Evolutionary conservation across 2,113 vertebrate genomes (phyloP).

Genomic region (Psophia crepitans): DNA sequence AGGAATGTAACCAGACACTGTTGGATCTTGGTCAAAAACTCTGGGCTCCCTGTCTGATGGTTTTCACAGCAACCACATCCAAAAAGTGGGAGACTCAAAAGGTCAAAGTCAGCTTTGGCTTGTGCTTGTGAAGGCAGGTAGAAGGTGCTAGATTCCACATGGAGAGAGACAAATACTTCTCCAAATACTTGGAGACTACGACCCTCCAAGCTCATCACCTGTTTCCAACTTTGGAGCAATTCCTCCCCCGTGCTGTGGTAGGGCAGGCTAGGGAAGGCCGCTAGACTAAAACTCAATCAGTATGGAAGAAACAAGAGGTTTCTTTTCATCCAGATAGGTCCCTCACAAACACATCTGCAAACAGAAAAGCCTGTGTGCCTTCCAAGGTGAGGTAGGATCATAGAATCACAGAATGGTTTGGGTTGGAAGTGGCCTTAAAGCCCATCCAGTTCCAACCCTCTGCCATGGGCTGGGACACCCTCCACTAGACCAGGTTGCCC

Average conservation of each 20-base stretch:
- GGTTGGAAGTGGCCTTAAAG: too few species aligned
- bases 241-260: neutral
- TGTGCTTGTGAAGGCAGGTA: neutral
- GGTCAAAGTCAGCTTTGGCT: neutral
- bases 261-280: neutral
- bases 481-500: too few species aligned
- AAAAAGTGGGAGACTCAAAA: neutral
- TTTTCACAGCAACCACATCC: neutral
- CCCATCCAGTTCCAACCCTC: too few species aligned
- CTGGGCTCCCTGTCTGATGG: neutral
- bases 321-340: neutral
- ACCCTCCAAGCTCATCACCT: too few species aligned
- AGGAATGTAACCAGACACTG: neutral
- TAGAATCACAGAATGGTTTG: too few species aligned
- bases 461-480: too few species aligned
- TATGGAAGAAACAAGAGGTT: neutral
- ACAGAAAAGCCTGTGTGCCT: neutral
- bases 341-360: neutral
- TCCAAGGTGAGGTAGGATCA: neutral
- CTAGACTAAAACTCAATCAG: neutral
- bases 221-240: neutral
- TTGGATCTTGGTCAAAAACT: neutral
- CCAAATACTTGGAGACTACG: fast-evolving
- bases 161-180: neutral
- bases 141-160: neutral